Evolutionary conservation across 2,797 vertebrate species (phyloP).

Genomic region (Amniataba percoides): DNA sequence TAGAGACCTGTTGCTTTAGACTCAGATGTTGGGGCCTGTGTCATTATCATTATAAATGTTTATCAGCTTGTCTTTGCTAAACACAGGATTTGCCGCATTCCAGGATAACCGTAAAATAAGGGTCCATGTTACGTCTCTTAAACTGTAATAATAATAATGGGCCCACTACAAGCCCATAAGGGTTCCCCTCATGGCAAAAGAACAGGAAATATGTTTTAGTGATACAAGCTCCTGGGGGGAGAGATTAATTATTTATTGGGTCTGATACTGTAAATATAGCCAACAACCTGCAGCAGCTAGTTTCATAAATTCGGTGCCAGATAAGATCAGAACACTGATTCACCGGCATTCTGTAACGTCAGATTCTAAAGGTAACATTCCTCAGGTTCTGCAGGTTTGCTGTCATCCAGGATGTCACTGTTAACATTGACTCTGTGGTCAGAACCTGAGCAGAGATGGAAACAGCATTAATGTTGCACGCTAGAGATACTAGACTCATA

Average conservation of each 20-base stretch:
- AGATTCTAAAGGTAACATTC: conserved; percentile 36
- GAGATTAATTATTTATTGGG: neutral
- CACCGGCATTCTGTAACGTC: conserved; percentile 40
- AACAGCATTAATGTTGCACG: no score
- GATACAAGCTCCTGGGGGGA: neutral
- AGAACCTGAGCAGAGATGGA: neutral
- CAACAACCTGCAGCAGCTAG: conserved; percentile 11
- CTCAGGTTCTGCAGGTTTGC: conserved; percentile 23
- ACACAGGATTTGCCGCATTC: conserved; percentile 6
- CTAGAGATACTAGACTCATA: neutral
- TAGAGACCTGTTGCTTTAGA: neutral
- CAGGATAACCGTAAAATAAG: neutral
- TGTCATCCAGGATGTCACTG: conserved; percentile 8
- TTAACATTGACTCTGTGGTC: conserved; percentile 22
- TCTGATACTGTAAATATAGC: conserved; percentile 15
- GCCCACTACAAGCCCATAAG: neutral
- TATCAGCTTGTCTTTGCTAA: conserved; percentile 4
- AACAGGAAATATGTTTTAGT: conserved; percentile 22
- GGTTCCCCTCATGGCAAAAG: conserved; percentile 15
- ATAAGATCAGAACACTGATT: conserved; percentile 34
- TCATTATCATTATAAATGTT: conserved; percentile 15
- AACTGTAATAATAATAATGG: conserved; percentile 26
- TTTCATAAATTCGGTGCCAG: conserved; percentile 16
- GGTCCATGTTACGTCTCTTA: conserved; percentile 18
- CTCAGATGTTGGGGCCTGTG: conserved; percentile 24